These are phyloP conservation scores for Microctenopoma stevenorrisi DNA, from an alignment of 2,797 vertebrate species.

Conservation along the genomic window DNA sequence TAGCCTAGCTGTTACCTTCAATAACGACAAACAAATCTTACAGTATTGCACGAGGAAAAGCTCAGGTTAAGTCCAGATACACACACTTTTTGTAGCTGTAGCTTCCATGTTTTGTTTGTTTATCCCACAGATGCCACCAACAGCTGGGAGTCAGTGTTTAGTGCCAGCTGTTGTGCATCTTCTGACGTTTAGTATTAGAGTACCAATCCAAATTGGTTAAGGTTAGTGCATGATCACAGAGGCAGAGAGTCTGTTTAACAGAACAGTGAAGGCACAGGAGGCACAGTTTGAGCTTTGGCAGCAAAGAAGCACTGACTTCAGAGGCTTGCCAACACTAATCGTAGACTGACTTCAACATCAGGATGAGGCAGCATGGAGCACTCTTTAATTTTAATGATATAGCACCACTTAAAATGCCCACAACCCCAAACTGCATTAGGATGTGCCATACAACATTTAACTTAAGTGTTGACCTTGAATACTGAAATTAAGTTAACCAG, in stretches of 20 bases:
- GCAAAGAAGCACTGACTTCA: slow-evolving; percentile 39
- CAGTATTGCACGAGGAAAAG: too few relatives aligned
- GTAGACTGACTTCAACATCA: slow-evolving; percentile 76
- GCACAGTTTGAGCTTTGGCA: slow-evolving; percentile 50
- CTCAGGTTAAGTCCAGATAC: too few relatives aligned
- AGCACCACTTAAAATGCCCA: slow-evolving; percentile 63
- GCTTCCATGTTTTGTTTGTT: too few relatives aligned
- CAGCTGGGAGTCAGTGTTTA: too few relatives aligned
- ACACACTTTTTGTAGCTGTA: too few relatives aligned
- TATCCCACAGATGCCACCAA: too few relatives aligned
- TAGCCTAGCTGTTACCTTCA: too few relatives aligned
- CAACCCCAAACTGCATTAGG: slow-evolving; percentile 67
- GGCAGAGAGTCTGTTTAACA: slow-evolving; percentile 2
- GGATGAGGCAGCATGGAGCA: slow-evolving; percentile 67
- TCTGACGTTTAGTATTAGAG: too few relatives aligned
- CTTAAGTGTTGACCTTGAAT: slow-evolving; percentile 64
- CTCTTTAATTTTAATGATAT: slow-evolving; percentile 79
- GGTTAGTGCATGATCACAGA: neutral
- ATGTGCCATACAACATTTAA: slow-evolving; percentile 54
- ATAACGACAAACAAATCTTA: too few relatives aligned
- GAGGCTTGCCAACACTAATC: slow-evolving; percentile 61
- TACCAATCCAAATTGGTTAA: too few relatives aligned
- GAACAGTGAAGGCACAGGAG: slow-evolving; percentile 28
- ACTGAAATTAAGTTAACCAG: slow-evolving; percentile 56
- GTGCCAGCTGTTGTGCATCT: too few relatives aligned